Conservation (phyloP, 2,113 vertebrate genomes). For the Notothenia coriiceps region DNA sequence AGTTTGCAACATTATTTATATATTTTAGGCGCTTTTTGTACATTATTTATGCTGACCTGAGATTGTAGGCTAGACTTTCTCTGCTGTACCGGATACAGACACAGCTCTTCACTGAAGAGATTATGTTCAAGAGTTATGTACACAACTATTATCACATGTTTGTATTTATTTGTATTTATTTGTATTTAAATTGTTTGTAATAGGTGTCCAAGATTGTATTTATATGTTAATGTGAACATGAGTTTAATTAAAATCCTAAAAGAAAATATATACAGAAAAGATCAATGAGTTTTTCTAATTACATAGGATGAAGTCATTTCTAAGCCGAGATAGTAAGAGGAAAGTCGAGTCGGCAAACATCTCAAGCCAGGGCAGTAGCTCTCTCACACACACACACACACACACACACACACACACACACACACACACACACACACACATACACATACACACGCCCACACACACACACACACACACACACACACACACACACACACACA, state of each 20-base stretch:
- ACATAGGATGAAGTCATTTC: neutral
- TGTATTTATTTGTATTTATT: constrained; percentile 79
- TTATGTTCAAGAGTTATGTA: constrained; percentile 19
- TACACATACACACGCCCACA: too few species aligned
- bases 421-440: too few species aligned
- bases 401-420: too few species aligned
- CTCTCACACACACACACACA: too few species aligned
- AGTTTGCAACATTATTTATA: constrained; percentile 68
- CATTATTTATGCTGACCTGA: constrained; percentile 63
- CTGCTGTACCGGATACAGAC: constrained; percentile 32
- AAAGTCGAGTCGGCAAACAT: constrained; percentile 31
- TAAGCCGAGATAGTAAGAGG: neutral
- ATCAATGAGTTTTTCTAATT: neutral
- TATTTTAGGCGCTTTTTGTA: constrained; percentile 61
- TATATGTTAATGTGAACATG: constrained; percentile 25
- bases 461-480: too few species aligned
- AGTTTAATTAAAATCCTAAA: constrained; percentile 48
- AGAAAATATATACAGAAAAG: neutral
- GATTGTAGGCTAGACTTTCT: constrained; percentile 46
- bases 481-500: neutral
- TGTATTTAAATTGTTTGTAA: constrained; percentile 62
- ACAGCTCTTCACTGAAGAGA: constrained; percentile 38
- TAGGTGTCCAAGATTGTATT: constrained; percentile 37
- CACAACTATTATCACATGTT: neutral
- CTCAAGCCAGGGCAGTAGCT: neutral